Evolutionary conservation across 2,888 invertebrate species (phyloP).

Genomic region (Strigamia crassipes): DNA sequence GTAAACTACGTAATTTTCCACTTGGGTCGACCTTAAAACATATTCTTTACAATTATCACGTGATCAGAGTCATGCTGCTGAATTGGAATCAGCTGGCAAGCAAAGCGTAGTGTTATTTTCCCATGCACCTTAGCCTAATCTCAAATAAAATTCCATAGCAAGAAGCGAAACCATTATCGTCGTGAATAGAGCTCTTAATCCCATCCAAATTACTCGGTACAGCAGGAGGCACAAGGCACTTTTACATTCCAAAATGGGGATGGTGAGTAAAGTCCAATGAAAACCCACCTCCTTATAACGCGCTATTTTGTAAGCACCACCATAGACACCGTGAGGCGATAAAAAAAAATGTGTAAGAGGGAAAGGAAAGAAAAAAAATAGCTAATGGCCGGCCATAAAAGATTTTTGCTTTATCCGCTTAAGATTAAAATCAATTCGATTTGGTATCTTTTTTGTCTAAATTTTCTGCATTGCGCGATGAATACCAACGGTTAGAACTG

Average conservation of each 20-base stretch:
- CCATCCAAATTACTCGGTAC: constrained; percentile 20
- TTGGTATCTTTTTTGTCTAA: not conserved
- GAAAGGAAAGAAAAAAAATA: not conserved
- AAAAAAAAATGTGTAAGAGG: not conserved
- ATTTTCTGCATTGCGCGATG: not conserved
- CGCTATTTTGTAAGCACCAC: constrained; percentile 22
- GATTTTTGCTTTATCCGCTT: constrained; percentile 26
- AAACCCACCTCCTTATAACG: constrained; percentile 19
- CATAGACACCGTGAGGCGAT: constrained; percentile 6
- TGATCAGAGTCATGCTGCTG: constrained; percentile 7
- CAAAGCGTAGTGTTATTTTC: constrained; percentile 14
- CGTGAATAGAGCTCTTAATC: constrained; percentile 10
- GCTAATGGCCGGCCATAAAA: constrained; percentile 15
- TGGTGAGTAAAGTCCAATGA: constrained; percentile 18
- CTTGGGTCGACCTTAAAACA: constrained; percentile 18
- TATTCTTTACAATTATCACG: constrained; percentile 12
- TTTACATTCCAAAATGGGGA: constrained; percentile 30
- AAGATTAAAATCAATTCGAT: constrained; percentile 26
- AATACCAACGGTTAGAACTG: not conserved
- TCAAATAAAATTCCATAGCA: constrained; percentile 30
- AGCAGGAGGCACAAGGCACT: constrained; percentile 6
- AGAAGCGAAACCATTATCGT: constrained; percentile 26
- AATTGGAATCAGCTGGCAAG: constrained; percentile 28
- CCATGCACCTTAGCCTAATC: constrained; percentile 27
- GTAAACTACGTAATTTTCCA: not conserved